Evolutionary conservation across 2,888 invertebrate species (phyloP).

Genomic region (Horisme vitalbata): DNA sequence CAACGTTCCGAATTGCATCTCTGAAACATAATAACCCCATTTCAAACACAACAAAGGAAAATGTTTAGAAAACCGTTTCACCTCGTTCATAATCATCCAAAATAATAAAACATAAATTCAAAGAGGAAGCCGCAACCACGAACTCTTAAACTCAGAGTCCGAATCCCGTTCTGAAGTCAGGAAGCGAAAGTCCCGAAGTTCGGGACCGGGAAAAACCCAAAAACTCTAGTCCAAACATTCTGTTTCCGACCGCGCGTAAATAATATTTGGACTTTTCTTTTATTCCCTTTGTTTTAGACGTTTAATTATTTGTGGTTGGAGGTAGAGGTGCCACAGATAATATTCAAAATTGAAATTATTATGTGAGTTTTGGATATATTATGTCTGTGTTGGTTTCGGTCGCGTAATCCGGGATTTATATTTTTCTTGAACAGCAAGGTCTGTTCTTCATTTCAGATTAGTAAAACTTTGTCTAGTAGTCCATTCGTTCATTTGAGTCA

Average conservation of each 20-base stretch:
- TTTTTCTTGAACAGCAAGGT: too few species aligned
- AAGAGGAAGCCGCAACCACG: conserved; percentile 62
- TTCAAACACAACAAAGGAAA: conserved; percentile 38
- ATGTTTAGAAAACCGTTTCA: conserved; percentile 52
- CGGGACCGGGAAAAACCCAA: conserved; percentile 66
- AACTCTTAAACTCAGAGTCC: conserved; percentile 66
- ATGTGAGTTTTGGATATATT: background rate
- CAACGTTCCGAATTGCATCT: conserved; percentile 8
- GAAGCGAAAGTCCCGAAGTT: conserved; percentile 70
- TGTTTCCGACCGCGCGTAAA: conserved; percentile 70
- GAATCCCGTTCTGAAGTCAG: conserved; percentile 70
- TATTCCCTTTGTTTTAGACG: conserved; percentile 72
- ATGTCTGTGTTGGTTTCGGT: too few species aligned
- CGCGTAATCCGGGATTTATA: too few species aligned
- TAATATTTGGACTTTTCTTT: conserved; percentile 73
- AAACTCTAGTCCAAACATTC: conserved; percentile 69
- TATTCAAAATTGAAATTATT: conserved; percentile 37
- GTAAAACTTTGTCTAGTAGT: too few species aligned
- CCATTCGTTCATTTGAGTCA: too few species aligned
- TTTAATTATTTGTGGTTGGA: conserved; percentile 66
- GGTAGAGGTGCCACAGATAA: conserved; percentile 31
- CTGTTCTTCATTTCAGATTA: too few species aligned
- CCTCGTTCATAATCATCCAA: conserved; percentile 58
- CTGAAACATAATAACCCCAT: conserved; percentile 10
- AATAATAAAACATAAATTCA: conserved; percentile 66